These are phyloP conservation scores for Phyto melanocephala DNA, from an alignment of 2,888 invertebrate species.

Conservation along the genomic window DNA sequence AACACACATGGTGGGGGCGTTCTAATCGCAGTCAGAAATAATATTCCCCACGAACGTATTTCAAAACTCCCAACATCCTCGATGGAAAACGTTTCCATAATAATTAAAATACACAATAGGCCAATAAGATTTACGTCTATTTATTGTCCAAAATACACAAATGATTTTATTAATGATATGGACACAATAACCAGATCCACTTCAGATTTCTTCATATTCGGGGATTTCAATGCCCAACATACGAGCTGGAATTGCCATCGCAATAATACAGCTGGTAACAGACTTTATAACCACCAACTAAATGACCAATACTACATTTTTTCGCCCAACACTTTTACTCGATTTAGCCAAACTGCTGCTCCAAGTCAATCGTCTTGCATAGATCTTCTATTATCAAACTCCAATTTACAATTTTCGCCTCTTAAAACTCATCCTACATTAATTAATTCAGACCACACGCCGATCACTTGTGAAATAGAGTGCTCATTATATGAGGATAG, in stretches of 20 bases:
- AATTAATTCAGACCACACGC: slow-evolving; percentile 23
- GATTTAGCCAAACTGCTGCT: neutral
- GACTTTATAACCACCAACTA: slow-evolving; percentile 3
- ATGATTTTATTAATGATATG: slow-evolving; percentile 13
- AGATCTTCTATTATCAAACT: slow-evolving; percentile 16
- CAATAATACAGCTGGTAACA: slow-evolving; percentile 13
- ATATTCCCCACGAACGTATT: slow-evolving; percentile 8
- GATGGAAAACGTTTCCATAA: slow-evolving; percentile 21
- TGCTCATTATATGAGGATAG: neutral
- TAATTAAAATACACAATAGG: neutral
- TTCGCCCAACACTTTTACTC: neutral
- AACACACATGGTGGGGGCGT: slow-evolving; percentile 19
- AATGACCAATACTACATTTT: slow-evolving; percentile 2
- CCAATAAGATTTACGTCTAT: slow-evolving; percentile 1
- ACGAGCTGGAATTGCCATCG: neutral
- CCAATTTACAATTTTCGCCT: neutral
- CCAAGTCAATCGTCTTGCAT: slow-evolving; percentile 2
- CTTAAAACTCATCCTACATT: slow-evolving; percentile 4
- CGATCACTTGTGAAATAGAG: neutral
- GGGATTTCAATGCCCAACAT: slow-evolving; percentile 23
- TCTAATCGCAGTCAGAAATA: neutral
- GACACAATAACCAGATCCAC: neutral
- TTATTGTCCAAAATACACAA: too few relatives aligned
- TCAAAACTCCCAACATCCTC: neutral
- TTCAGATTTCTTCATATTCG: slow-evolving; percentile 1